Evolutionary conservation across 2,888 invertebrate species (phyloP), one percentile per base, ranked within the genome.

Genomic region (Scaptomyza tumidula): DNA sequence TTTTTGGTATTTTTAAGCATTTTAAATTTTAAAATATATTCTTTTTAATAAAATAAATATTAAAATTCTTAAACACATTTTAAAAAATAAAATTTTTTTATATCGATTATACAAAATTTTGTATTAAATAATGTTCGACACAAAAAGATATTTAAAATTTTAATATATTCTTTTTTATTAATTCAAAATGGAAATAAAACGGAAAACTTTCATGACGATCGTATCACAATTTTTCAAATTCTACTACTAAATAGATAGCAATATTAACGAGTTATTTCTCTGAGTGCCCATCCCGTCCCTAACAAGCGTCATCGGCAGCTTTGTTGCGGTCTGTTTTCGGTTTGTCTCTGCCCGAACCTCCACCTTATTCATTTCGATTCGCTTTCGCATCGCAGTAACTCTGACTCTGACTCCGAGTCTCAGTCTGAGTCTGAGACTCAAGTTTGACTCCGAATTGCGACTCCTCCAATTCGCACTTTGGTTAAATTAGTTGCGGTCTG

Each of bases 401-500:
- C 58, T 52, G 52, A 24, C 39, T 6, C 53, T 48, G 49, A 39
- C 43, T 10, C 65, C 24, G 43, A 50, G 31, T 59, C 57, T 57
- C 71, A 58, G 44, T 78, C 62, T 64, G 68, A 73, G 57, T 83
- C 67, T 39, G 48, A 33, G 49, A 35, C 35, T 50, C 5, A 37
- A 66, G 61, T 71, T 54, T 56, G 86, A 86, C 81, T 82, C 81
- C 85, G 85, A 87, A 79, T 85, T 78, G 79, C 78, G 83, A 83
- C 89, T 89, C 88, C 89, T 89, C 88, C 86, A 89, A 89, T 89
- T 89, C 85, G 89, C 85, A 86, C 89, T 85, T 85, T 85, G 89
- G 88, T 89, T 89, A 85, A 85, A 85, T 85, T 85, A 89, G 85
- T 85, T 85, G 85, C 85, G 85, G 85, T 85, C 85, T 85, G 85